Evolutionary conservation across 2,113 vertebrate genomes (phyloP).

Genomic region (Erythrocercus mccallii): DNA sequence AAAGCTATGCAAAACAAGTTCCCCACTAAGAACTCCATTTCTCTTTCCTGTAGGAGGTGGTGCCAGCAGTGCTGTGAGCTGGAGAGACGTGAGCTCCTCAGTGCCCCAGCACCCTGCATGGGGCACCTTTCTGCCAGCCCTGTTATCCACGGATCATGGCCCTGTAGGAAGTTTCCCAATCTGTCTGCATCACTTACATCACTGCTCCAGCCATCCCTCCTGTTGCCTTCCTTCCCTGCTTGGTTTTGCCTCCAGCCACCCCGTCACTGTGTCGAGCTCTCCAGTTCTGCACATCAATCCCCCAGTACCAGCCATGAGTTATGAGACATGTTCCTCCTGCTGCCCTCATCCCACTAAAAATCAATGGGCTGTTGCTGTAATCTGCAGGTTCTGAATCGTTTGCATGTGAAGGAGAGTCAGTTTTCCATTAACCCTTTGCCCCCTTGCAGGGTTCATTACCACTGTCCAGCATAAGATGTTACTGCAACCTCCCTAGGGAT

Average conservation of each 20-base stretch:
- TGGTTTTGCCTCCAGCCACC: not conserved
- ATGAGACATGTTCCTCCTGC: fast-evolving
- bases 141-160: fast-evolving
- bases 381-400: not conserved
- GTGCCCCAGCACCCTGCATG: fast-evolving
- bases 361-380: not conserved
- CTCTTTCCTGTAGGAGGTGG: not conserved
- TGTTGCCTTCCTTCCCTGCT: not conserved
- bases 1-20: not conserved
- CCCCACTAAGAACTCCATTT: not conserved
- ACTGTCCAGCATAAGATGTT: not conserved
- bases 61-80: fast-evolving
- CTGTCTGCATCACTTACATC: not conserved
- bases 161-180: not conserved
- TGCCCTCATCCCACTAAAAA: not conserved
- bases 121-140: not conserved
- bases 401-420: not conserved
- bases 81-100: fast-evolving
- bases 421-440: not conserved
- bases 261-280: fast-evolving
- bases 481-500: not conserved
- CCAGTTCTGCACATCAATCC: not conserved
- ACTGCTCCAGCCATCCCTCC: not conserved
- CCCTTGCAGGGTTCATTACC: not conserved
- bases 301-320: fast-evolving